Percentiles rank a stretch among this genome's conserved stretches.
phyloP scores from a whole-genome alignment of 2,113 vertebrate genomes.

The Salvator merianae region DNA sequence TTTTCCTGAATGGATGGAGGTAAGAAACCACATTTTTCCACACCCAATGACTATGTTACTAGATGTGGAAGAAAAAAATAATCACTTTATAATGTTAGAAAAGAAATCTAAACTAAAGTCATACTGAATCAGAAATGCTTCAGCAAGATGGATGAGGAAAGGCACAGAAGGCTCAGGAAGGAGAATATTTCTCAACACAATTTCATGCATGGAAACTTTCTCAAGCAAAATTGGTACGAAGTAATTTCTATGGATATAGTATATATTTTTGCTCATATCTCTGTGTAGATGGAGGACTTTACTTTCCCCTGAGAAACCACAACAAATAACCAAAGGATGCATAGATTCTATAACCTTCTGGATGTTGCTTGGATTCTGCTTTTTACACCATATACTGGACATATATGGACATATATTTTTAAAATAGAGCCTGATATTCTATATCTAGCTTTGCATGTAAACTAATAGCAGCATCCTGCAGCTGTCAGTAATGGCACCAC shows the following conservation, averaged over 20 bases:
- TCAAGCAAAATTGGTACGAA: slow-evolving; percentile 31
- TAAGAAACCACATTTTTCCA: neutral
- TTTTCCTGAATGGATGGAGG: neutral
- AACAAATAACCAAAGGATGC: no score
- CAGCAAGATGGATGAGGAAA: neutral
- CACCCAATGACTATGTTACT: neutral
- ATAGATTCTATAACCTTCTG: no score
- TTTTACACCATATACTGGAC: neutral
- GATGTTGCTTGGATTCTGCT: no score
- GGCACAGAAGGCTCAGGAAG: slow-evolving; percentile 10
- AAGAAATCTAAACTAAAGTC: slow-evolving; percentile 3
- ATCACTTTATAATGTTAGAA: neutral
- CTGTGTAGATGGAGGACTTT: neutral
- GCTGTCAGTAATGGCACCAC: no score
- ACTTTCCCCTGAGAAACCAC: neutral
- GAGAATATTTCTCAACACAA: slow-evolving; percentile 21
- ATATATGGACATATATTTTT: neutral
- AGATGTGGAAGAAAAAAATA: slow-evolving; percentile 13
- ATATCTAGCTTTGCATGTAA: neutral
- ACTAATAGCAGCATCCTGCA: no score
- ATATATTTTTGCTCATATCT: neutral
- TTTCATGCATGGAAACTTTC: slow-evolving; percentile 53
- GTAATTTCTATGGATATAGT: neutral
- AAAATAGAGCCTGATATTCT: neutral
- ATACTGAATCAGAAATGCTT: slow-evolving; percentile 35